Evolutionary conservation across 2,113 vertebrate genomes (phyloP), one percentile per base, ranked within the genome.

Genomic region (Planiliza haematocheilus): DNA sequence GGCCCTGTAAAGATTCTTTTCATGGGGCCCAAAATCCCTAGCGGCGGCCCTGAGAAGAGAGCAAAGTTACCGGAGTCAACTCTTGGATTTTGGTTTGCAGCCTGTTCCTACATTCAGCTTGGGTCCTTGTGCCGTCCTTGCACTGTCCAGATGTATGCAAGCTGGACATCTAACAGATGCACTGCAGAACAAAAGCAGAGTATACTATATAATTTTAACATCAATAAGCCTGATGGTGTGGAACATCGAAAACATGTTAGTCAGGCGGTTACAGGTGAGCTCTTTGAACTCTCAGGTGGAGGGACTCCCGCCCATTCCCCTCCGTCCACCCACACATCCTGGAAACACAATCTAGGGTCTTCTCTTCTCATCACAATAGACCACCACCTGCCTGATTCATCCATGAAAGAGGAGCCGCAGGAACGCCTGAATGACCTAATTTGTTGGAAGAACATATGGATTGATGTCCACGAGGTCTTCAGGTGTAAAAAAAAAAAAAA

Each of bases 341-440:
- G 45, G 85, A 88, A 91, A 92, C 79, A 79, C 84, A 86, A 85
- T 86, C 60, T 42, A 55, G 62, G 69, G 36, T 63, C 62, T 63
- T 72, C 63, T 69, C 53, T 55, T 75, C 7, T 2, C 13, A 5
- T 36, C 51, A 90, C 80, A 89, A 88, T 76, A 39, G 71, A 41
- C 17, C 2, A 37, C 68, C 79, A 88, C 83, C 88, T 92, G 86
- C 59, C 74, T 43, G 77, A 62, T 77, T 81, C 67, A 64, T 61
- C 64, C 9, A 21, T 83, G 87, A 90, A 90, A 91, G 72, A 21
- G 12, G 78, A 90, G 86, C 79, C 42, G 14, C 13, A 20, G 49
- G 30, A 79, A 80, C 41, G 45, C 61, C 30, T 59, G 37, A 52
- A 65, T 77, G 42, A 85, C 56, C 65, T 79, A 59, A 85, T 85